Evolutionary conservation across 2,888 invertebrate species (phyloP).

Genomic region (Prosapia bicincta): DNA sequence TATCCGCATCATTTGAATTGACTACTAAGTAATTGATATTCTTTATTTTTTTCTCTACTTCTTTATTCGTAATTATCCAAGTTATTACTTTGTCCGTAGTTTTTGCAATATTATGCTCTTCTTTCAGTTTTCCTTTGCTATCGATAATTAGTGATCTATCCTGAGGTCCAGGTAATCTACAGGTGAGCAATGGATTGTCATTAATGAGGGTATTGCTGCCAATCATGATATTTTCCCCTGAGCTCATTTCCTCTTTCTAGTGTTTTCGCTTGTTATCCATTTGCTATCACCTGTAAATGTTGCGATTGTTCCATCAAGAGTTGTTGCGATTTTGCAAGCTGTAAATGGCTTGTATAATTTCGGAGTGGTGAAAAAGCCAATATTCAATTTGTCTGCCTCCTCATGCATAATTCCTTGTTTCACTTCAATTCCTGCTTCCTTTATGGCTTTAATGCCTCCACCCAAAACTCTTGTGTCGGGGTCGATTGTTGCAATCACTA

Average conservation of each 20-base stretch:
- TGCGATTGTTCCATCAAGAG: conserved; percentile 20
- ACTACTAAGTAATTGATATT: background rate
- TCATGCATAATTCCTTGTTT: conserved; percentile 7
- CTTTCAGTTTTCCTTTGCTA: conserved; percentile 5
- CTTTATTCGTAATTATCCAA: background rate
- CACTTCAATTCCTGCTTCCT: conserved; percentile 17
- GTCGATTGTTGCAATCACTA: conserved; percentile 19
- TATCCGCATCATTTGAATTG: background rate
- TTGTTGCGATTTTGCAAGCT: conserved; percentile 20
- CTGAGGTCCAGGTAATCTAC: conserved; percentile 13
- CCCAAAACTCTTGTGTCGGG: conserved; percentile 19
- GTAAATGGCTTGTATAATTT: conserved; percentile 6
- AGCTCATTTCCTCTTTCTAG: conserved; percentile 20
- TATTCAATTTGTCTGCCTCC: conserved; percentile 23
- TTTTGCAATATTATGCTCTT: conserved; percentile 14
- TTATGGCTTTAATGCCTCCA: background rate
- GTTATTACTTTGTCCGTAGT: conserved; percentile 13
- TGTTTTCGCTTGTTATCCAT: conserved; percentile 21
- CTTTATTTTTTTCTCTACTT: background rate
- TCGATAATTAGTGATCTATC: conserved; percentile 7
- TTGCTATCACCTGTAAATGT: conserved; percentile 17
- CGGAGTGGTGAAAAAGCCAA: conserved; percentile 19
- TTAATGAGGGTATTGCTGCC: conserved; percentile 14
- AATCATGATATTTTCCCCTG: no score
- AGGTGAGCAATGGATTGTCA: conserved; percentile 16